phyloP scores from a whole-genome alignment of 2,797 vertebrate genomes.

The Sebastes glaucus region DNA sequence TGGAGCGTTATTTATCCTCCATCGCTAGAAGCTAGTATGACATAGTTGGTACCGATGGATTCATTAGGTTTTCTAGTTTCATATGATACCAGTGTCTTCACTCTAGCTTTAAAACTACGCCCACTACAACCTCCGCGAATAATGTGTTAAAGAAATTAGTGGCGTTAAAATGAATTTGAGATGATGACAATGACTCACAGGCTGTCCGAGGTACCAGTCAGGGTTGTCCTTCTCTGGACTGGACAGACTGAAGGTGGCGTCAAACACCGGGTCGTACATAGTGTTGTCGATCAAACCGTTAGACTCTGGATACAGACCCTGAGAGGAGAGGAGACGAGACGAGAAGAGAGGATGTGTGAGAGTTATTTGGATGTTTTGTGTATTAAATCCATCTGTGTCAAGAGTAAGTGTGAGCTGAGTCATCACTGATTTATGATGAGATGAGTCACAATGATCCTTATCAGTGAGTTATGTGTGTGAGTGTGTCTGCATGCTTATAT shows the following conservation, averaged over 20 bases:
- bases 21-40: too few species aligned
- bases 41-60: too few species aligned
- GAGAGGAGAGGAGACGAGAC: neutral
- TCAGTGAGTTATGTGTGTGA: neutral
- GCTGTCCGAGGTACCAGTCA: slow-evolving; percentile 82
- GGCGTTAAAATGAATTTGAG: too few species aligned
- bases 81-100: too few species aligned
- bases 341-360: neutral
- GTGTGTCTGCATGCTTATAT: neutral
- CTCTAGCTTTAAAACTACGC: too few species aligned
- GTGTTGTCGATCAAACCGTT: slow-evolving; percentile 84
- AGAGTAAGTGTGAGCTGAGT: neutral
- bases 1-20: too few species aligned
- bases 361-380: neutral
- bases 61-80: too few species aligned
- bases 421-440: neutral
- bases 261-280: slow-evolving; percentile 83
- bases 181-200: slow-evolving; percentile 67
- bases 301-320: slow-evolving; percentile 86
- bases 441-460: neutral
- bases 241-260: slow-evolving; percentile 81
- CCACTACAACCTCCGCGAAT: too few species aligned
- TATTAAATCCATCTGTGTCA: neutral
- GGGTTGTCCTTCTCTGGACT: slow-evolving; percentile 79
- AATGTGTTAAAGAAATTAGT: too few species aligned